Evolutionary conservation across 2,113 vertebrate genomes (phyloP), one percentile per base, ranked within the genome.

Genomic region (Actenoides lindsayi): DNA sequence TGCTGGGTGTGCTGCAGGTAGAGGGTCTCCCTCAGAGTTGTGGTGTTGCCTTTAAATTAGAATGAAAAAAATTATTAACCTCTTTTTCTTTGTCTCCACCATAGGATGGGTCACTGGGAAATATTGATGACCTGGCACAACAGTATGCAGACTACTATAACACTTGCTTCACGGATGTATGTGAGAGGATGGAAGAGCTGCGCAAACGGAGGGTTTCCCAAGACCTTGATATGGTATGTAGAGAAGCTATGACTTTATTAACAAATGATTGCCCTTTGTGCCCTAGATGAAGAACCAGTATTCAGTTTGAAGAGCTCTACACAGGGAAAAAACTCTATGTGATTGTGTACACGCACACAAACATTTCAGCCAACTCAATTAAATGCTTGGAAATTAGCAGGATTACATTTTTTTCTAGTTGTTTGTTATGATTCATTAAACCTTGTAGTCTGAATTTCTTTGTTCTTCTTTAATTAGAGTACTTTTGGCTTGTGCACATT

Each of bases 131-230:
- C 97, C 98, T 99, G 95, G 99, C 99, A 2, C 99, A 99, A 95
- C 99, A 99, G 96, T 99, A 99, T 97, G 99, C 99, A 13, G 99
- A 99, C 95, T 99, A 99, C 95, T 99, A 99, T 97, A 99, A 99
- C 76, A 99, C 99, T 90, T 99, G 99, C 94, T 99, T 99, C 96
- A 98, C 99, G 1, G 99, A 99, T 89, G 99, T 99, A 91, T 99
- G 98, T 14, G 99, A 99, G 91, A 98, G 99, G 94, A 99, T 99
- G 99, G 99, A 99, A 95, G 99, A 99, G 96, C 98, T 99, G n/a
- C 99, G 99, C 89, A 99, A 99, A 53, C 98, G 99, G 33, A 98
- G 98, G 35, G 98, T 99, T 76, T 99, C 99, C 41, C 99, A 99
- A 98, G 99, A 99, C 82, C 97, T 99, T 50, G 99, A 99, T 62